Evolutionary conservation across 2,797 vertebrate species (phyloP).

Genomic region (Onychomys torridus): DNA sequence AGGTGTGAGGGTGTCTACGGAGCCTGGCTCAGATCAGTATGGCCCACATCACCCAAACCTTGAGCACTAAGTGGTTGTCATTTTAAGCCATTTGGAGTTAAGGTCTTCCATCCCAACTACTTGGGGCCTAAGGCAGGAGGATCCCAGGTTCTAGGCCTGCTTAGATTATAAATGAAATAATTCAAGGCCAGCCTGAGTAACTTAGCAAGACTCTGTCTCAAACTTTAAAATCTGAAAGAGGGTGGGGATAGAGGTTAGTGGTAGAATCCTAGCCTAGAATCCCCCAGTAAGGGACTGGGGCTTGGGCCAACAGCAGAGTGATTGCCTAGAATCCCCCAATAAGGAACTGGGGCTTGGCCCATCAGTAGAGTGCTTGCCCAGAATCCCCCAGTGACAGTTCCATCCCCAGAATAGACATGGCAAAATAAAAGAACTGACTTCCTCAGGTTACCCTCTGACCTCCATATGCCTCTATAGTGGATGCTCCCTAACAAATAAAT

Average conservation of each 20-base stretch:
- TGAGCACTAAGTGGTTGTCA: not conserved
- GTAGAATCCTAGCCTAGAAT: not conserved
- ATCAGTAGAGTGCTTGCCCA: not conserved
- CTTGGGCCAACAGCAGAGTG: not conserved
- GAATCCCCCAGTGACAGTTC: not conserved
- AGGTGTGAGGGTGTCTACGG: not conserved
- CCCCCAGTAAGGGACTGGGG: not conserved
- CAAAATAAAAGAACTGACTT: not conserved
- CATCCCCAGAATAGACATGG: not conserved
- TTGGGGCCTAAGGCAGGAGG: not conserved
- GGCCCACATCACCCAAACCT: not conserved
- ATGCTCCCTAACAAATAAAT: not conserved
- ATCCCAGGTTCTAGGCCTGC: not conserved
- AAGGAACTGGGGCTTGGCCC: not conserved
- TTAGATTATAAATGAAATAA: not conserved
- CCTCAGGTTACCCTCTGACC: not conserved
- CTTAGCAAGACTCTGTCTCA: not conserved
- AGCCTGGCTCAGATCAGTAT: not conserved
- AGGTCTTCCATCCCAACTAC: not conserved
- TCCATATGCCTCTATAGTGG: too few relatives aligned
- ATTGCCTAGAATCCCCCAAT: not conserved
- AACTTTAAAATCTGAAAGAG: not conserved
- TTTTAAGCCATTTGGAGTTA: not conserved
- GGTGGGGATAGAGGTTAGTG: not conserved
- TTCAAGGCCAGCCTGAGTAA: not conserved